Percentiles rank a stretch among this genome's conserved stretches.
These are phyloP conservation scores for Microcebus tavaratra DNA, from an alignment of 2,113 vertebrate genomes.

Conservation along the genomic window DNA sequence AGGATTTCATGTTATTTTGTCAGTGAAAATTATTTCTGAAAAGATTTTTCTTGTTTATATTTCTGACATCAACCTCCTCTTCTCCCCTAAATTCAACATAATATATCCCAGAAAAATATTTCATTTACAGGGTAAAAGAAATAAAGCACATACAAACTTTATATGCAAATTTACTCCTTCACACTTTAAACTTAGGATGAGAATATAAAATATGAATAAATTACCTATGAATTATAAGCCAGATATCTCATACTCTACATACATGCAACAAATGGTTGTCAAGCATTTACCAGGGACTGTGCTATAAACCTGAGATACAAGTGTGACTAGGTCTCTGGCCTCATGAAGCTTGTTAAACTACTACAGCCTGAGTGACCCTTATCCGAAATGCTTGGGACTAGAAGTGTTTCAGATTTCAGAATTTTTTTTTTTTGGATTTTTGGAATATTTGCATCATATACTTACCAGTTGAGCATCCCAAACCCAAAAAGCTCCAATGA, in stretches of 20 bases:
- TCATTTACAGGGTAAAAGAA: background rate
- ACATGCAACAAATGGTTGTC: background rate
- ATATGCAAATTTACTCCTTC: background rate
- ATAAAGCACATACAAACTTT: background rate
- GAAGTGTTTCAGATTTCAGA: background rate
- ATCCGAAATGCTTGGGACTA: background rate
- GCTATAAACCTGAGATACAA: background rate
- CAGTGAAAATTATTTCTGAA: slow-evolving; percentile 22
- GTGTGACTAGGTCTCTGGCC: background rate
- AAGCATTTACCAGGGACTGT: background rate
- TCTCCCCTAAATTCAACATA: background rate
- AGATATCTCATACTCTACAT: background rate
- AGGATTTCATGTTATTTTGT: background rate
- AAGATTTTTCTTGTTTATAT: background rate
- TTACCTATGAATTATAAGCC: background rate
- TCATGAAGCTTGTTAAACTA: background rate
- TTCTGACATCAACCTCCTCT: background rate
- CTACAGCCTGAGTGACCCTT: background rate
- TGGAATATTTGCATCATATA: background rate
- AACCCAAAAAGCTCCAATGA: background rate
- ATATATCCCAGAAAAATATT: slow-evolving; percentile 5
- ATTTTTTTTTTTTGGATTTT: background rate
- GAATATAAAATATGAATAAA: background rate
- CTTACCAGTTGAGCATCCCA: background rate
- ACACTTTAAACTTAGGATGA: slow-evolving; percentile 10